These are phyloP conservation scores for Tipula unca DNA, from an alignment of 2,888 invertebrate genomes.

Conservation along the genomic window DNA sequence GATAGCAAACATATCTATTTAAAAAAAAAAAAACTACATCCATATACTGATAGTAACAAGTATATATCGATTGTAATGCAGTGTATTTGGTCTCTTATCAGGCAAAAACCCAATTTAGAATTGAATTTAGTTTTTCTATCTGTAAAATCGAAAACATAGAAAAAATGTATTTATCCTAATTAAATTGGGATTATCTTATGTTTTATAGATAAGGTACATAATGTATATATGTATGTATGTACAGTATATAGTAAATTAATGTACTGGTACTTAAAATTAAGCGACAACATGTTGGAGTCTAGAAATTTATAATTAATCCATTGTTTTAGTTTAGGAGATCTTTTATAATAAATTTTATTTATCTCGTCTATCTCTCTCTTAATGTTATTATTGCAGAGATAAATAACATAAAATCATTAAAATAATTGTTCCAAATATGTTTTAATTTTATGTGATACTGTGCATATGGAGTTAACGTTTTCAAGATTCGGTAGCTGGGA, in stretches of 20 bases:
- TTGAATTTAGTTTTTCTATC: background rate
- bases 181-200: slow-evolving; percentile 8
- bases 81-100: background rate
- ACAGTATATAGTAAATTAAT: background rate
- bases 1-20: background rate
- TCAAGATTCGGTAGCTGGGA: no score
- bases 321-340: no score
- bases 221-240: background rate
- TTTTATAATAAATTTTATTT: no score
- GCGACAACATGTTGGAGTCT: background rate
- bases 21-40: background rate
- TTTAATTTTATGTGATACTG: no score
- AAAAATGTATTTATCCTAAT: background rate
- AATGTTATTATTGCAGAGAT: no score
- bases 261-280: background rate
- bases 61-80: background rate
- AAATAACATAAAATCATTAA: no score
- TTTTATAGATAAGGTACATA: background rate
- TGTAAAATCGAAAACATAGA: background rate
- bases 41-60: background rate
- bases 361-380: no score
- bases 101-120: background rate
- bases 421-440: no score
- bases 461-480: no score
- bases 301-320: background rate